These are phyloP conservation scores for Eriosoma lanigerum DNA, from an alignment of 1,140 invertebrate genomes.

Conservation along the genomic window DNA sequence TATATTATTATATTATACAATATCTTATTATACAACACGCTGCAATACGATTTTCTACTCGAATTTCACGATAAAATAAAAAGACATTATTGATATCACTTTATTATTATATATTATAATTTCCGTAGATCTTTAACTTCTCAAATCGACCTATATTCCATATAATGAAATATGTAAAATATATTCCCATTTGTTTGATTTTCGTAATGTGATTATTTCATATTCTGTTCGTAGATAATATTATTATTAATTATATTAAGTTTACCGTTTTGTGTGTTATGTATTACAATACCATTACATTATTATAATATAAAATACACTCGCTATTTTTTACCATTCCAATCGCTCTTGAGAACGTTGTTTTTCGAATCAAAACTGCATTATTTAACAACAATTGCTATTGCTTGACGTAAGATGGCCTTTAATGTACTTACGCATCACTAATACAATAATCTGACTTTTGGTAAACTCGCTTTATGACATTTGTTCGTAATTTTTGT, in stretches of 20 bases:
- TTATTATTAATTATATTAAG: not conserved
- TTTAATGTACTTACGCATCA: constrained; percentile 10
- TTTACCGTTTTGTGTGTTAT: constrained; percentile 4
- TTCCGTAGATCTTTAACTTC: not conserved
- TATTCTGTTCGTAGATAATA: not conserved
- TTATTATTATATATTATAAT: not conserved
- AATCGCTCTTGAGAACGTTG: constrained; percentile 25
- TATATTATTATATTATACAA: constrained; percentile 24
- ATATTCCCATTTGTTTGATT: constrained; percentile 21
- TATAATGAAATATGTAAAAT: not conserved
- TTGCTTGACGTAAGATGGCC: constrained; percentile 25
- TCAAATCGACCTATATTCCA: not conserved
- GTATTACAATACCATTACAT: not conserved
- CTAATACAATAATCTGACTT: not conserved
- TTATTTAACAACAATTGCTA: not conserved
- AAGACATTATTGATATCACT: no score
- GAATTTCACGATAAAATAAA: constrained; percentile 18
- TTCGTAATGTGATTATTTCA: not conserved
- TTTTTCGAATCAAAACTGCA: not conserved
- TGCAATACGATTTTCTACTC: constrained; percentile 1
- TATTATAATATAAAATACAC: not conserved
- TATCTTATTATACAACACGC: constrained; percentile 14
- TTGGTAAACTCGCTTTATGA: constrained; percentile 32
- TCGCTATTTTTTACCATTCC: constrained; percentile 25
- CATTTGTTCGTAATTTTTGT: constrained; percentile 18